Evolutionary conservation across 2,113 vertebrate species (phyloP), one percentile per base, ranked within the genome.

Genomic region (Isichthys henryi): DNA sequence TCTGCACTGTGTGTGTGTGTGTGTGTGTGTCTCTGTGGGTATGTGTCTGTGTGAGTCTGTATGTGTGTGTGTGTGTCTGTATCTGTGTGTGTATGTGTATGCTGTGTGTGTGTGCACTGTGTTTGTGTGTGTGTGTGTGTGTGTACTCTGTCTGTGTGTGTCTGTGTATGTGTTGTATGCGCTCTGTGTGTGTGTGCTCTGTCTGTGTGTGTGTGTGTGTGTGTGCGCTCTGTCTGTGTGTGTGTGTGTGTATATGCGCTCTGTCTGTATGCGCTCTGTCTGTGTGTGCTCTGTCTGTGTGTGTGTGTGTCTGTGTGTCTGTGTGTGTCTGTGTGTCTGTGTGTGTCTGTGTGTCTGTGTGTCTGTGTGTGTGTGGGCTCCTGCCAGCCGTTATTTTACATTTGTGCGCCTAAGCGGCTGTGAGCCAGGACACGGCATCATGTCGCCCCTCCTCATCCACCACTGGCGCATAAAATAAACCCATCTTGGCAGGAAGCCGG

Each of bases 401-500:
- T 49, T 86, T 52, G 84, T 49, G 31, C 5, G 49, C 23, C 27
- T 5, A 13, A 86, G 23, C 1, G 13, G n/a, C n/a, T 0, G 0
- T 21, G 39, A 48, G 10, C 31, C 8, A 80, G 15, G 13, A 87
- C 8, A 52, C 27, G 5, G n/a, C 31, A 15, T 53, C 48, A 86
- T 52, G 49, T 23, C 21, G 35, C 39, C 43, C 46, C 13, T 53
- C 85, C 85, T 13, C 15, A 19, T 19, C 27, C 45, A 19, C 21
- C n/a, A 11, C 46, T 50, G 9, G n/a, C 3, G 84, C 48, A 46
- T 82, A 74, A n/a, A 6, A 58, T 6, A 87, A 46, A n/a, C 1
- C 39, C 13, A 15, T 4, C 62, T 85, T 45, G 39, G 58, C n/a
- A 0, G 77, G 9, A 86, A 91, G 92, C 90, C 39, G 90, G 91